phyloP scores from a whole-genome alignment of 2,113 vertebrate species.

The Chionis minor region DNA sequence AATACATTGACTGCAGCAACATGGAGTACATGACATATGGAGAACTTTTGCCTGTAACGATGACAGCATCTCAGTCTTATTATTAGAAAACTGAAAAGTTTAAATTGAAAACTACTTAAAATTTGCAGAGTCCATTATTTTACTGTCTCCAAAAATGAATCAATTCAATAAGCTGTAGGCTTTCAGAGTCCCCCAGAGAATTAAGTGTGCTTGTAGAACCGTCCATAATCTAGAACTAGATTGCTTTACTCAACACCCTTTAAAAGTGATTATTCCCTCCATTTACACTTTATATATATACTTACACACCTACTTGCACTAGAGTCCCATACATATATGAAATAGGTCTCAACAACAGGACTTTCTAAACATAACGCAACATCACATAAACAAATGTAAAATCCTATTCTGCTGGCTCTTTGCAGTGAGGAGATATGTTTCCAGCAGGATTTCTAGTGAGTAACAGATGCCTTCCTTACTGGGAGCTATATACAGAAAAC shows the following conservation, averaged over 20 bases:
- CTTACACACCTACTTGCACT: not conserved
- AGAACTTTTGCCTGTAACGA: not conserved
- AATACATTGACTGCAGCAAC: not conserved
- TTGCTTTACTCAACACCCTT: not conserved
- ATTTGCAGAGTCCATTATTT: not conserved
- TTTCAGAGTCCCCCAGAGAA: not conserved
- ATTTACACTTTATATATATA: not conserved
- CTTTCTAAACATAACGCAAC: not conserved
- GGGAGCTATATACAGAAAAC: not conserved
- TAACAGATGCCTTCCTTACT: not conserved
- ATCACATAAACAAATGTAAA: not conserved
- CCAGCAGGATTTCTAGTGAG: not conserved
- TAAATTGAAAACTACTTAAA: not conserved
- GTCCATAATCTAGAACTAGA: not conserved
- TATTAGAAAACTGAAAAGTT: not conserved
- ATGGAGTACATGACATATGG: accelerated
- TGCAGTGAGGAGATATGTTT: not conserved
- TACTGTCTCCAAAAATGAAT: not conserved
- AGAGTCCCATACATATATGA: not conserved
- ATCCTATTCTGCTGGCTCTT: not conserved
- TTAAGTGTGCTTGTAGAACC: not conserved
- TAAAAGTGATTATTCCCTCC: not conserved
- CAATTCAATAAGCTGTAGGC: not conserved
- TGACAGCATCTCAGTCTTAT: not conserved
- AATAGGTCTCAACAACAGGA: not conserved